Conservation (phyloP, 2,797 vertebrate species). For the Botia kubotai region DNA sequence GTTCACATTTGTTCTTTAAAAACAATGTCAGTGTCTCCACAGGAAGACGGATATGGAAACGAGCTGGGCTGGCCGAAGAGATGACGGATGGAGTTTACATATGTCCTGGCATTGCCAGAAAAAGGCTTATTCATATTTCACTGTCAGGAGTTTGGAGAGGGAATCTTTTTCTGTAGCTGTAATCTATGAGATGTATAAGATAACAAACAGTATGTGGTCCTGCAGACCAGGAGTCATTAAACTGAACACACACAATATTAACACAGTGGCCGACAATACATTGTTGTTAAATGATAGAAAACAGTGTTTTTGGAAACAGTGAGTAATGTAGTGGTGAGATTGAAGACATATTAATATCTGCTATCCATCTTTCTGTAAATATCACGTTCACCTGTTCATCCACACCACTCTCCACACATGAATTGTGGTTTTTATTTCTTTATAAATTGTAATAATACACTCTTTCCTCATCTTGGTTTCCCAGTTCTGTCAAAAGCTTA, state of each 20-base stretch:
- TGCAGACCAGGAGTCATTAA: constrained; percentile 2
- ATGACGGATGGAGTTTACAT: constrained; percentile 23
- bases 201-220: constrained; percentile 5
- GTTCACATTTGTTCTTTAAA: constrained; percentile 31
- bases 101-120: constrained; percentile 37
- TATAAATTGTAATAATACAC: neutral
- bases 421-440: neutral
- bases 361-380: constrained; percentile 38
- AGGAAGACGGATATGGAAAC: neutral
- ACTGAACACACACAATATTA: neutral
- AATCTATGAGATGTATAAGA: neutral
- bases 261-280: neutral
- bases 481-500: neutral
- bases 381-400: neutral
- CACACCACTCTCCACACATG: neutral
- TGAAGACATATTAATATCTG: constrained; percentile 23
- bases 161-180: neutral
- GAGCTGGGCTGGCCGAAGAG: neutral
- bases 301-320: constrained; percentile 14
- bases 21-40: constrained; percentile 32
- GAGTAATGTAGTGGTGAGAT: constrained; percentile 36
- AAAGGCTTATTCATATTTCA: constrained; percentile 36
- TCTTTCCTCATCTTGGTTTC: neutral
- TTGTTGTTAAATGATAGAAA: constrained; percentile 27
- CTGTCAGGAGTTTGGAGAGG: constrained; percentile 15